Evolutionary conservation across 2,888 invertebrate species (phyloP).

Genomic region (Lithophane leautieri): DNA sequence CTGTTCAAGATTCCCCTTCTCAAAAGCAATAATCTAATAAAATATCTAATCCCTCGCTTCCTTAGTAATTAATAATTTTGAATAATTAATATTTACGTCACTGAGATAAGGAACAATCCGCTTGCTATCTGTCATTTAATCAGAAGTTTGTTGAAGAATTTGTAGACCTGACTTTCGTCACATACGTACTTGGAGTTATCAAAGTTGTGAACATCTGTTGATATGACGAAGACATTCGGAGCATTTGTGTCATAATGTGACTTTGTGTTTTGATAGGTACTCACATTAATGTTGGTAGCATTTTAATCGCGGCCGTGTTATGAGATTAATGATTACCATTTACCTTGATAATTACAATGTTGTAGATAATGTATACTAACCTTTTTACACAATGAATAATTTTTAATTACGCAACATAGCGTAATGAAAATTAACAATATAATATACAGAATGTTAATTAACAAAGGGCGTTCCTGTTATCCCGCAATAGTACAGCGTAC

Average conservation of each 20-base stretch:
- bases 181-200: slow-evolving; percentile 51
- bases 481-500: too few relatives aligned
- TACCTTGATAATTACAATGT: slow-evolving; percentile 30
- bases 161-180: slow-evolving; percentile 54
- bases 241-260: slow-evolving; percentile 37
- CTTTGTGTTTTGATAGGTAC: slow-evolving; percentile 35
- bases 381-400: slow-evolving; percentile 3
- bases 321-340: slow-evolving; percentile 43
- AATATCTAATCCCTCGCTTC: slow-evolving; percentile 34
- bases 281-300: slow-evolving; percentile 21
- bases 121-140: slow-evolving; percentile 44
- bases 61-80: slow-evolving; percentile 50
- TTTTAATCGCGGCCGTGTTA: slow-evolving; percentile 34
- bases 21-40: slow-evolving; percentile 52
- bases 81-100: slow-evolving; percentile 57
- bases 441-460: too few relatives aligned
- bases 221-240: slow-evolving; percentile 34
- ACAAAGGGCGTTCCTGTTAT: too few relatives aligned
- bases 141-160: slow-evolving; percentile 47
- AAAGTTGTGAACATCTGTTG: slow-evolving; percentile 39
- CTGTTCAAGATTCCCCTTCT: slow-evolving; percentile 39
- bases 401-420: not conserved
- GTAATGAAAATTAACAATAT: not conserved
- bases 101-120: slow-evolving; percentile 48
- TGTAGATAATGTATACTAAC: not conserved